A percentile compares a stretch with the other conserved stretches of the same genome.
Conservation (phyloP, 2,797 vertebrate species). For the Cryptoprocta ferox region DNA sequence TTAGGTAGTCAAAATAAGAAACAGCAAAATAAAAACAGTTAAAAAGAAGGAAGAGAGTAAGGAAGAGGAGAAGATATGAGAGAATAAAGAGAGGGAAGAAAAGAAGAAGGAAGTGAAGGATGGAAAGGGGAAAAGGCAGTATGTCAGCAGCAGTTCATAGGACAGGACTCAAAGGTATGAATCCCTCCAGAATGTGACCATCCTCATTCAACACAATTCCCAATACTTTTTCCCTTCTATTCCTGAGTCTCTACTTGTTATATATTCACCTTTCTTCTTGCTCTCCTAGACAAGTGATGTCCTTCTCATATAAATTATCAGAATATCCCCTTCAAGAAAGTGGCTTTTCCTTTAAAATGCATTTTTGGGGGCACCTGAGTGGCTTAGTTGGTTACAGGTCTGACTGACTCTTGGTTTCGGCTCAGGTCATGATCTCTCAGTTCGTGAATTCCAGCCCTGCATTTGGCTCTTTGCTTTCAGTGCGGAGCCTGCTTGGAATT, state of each 20-base stretch:
- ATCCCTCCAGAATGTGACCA: not conserved
- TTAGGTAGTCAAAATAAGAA: not conserved
- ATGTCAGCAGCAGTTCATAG: not conserved
- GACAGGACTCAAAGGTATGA: not conserved
- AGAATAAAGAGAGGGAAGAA: not conserved
- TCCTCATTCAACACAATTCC: not conserved
- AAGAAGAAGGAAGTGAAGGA: not conserved
- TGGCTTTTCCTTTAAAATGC: not conserved
- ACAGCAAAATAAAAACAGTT: not conserved
- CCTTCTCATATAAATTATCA: not conserved
- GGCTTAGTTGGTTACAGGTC: too few relatives aligned
- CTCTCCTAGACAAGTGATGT: not conserved
- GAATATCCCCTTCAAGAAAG: not conserved
- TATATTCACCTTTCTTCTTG: not conserved
- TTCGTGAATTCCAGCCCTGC: too few relatives aligned
- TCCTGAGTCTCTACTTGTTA: not conserved
- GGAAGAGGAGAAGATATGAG: not conserved
- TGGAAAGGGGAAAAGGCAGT: fast-evolving
- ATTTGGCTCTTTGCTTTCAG: too few relatives aligned
- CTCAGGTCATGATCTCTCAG: too few relatives aligned
- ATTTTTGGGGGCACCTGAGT: not conserved
- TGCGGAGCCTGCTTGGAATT: too few relatives aligned
- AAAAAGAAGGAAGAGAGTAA: not conserved
- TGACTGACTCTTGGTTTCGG: too few relatives aligned
- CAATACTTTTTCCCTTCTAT: not conserved